Percentiles rank a stretch among this genome's conserved stretches.
These are phyloP conservation scores for Oscheius sp. DNA, from an alignment of 2,888 invertebrate species.

Conservation along the genomic window DNA sequence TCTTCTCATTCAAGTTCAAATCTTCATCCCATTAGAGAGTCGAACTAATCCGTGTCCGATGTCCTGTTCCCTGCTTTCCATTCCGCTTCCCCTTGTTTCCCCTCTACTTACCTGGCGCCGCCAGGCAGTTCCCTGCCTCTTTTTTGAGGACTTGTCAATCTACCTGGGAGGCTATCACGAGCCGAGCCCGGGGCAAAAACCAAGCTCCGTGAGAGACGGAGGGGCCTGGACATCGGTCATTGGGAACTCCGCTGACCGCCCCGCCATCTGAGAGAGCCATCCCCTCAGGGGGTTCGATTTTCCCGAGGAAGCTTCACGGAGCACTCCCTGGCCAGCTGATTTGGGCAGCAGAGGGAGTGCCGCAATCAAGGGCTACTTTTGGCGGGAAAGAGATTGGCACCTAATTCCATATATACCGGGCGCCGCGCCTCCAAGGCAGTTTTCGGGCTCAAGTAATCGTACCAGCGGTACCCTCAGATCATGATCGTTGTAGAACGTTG, in stretches of 20 bases:
- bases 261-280: too few relatives aligned
- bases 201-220: neutral
- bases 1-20: constrained; percentile 35
- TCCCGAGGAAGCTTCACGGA: constrained; percentile 1
- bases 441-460: too few relatives aligned
- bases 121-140: neutral
- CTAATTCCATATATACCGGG: too few relatives aligned
- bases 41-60: neutral
- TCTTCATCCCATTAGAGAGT: constrained; percentile 13
- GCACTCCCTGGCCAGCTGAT: neutral
- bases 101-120: neutral
- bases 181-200: neutral
- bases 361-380: too few relatives aligned
- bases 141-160: neutral
- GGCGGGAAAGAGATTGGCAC: too few relatives aligned
- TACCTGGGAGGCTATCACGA: neutral
- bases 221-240: constrained; percentile 33
- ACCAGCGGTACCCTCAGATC: too few relatives aligned
- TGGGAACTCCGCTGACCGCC: neutral
- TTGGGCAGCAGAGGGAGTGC: too few relatives aligned
- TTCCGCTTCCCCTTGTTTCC: neutral
- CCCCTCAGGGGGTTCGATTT: constrained; percentile 28
- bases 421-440: too few relatives aligned
- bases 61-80: constrained; percentile 29
- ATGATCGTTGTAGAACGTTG: too few relatives aligned